Conservation (phyloP, 1,140 invertebrate species). For the Diorhabda carinulata region DNA sequence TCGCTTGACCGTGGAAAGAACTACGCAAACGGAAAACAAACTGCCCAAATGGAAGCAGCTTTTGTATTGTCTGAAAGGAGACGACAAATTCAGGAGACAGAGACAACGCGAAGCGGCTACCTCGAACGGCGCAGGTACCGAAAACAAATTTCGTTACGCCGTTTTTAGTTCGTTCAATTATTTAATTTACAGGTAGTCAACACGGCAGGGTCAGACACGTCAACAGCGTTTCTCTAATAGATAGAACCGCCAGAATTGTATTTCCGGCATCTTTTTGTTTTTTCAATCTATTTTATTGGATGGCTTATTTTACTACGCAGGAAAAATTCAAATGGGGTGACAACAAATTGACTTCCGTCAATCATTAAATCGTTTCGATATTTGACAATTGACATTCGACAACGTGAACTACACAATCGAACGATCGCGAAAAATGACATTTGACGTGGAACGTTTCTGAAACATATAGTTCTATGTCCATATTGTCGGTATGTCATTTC, state of each 20-base stretch:
- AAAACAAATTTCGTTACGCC: not conserved
- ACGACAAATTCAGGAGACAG: slow-evolving; percentile 71
- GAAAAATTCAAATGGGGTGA: slow-evolving; percentile 72
- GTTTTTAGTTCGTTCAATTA: slow-evolving; percentile 21
- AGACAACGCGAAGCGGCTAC: slow-evolving; percentile 65
- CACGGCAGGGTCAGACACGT: slow-evolving; percentile 60
- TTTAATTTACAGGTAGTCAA: slow-evolving; percentile 43
- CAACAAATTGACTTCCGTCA: slow-evolving; percentile 39
- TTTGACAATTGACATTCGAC: too few relatives aligned
- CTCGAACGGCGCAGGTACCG: slow-evolving; percentile 24
- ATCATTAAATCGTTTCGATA: too few relatives aligned
- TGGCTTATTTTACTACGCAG: slow-evolving; percentile 69
- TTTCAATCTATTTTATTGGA: slow-evolving; percentile 86
- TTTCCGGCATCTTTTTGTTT: slow-evolving; percentile 84
- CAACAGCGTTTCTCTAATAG: slow-evolving; percentile 85
- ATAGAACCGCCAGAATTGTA: slow-evolving; percentile 75
- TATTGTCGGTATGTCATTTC: too few relatives aligned
- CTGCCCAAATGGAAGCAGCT: slow-evolving; percentile 73
- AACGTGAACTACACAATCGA: too few relatives aligned
- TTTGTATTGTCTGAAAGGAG: slow-evolving; percentile 73
- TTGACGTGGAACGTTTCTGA: too few relatives aligned
- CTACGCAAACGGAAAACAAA: slow-evolving; percentile 73
- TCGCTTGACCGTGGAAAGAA: slow-evolving; percentile 68
- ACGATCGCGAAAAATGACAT: too few relatives aligned
- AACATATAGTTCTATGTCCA: too few relatives aligned